These are phyloP conservation scores for Seira musarum DNA, from an alignment of 2,888 invertebrate genomes.

Conservation along the genomic window DNA sequence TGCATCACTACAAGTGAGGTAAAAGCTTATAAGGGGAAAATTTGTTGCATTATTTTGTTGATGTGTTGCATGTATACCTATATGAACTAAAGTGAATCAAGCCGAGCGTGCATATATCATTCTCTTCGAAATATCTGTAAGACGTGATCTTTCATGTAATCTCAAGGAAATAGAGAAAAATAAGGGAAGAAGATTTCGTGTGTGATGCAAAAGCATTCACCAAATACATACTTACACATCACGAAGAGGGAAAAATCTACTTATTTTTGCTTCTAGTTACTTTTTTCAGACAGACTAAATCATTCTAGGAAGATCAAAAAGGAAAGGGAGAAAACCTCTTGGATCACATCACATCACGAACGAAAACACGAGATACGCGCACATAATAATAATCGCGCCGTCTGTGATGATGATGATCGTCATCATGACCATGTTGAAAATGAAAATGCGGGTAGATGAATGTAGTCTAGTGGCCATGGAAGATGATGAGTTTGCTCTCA, in stretches of 20 bases:
- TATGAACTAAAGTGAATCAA: constrained; percentile 24
- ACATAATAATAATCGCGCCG: neutral
- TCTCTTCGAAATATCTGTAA: constrained; percentile 19
- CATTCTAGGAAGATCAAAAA: neutral
- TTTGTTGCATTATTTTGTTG: neutral
- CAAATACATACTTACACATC: too few relatives aligned
- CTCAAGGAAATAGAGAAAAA: constrained; percentile 40
- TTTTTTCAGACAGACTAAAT: neutral
- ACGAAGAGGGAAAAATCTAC: neutral
- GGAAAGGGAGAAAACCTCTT: constrained; percentile 17
- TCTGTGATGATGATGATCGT: neutral
- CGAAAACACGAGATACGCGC: constrained; percentile 22
- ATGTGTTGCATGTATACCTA: too few relatives aligned
- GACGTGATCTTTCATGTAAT: constrained; percentile 54
- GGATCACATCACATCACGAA: constrained; percentile 44
- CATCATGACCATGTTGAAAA: too few relatives aligned
- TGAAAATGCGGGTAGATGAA: neutral
- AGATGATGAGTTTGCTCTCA: too few relatives aligned
- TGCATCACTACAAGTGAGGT: neutral
- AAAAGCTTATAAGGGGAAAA: neutral
- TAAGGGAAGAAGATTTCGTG: constrained; percentile 30
- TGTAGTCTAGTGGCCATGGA: neutral
- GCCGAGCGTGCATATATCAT: constrained; percentile 19
- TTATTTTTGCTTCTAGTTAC: neutral
- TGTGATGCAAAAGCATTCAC: neutral